Base-by-base conservation (phyloP, 53 echinoderm and acorn worm genomes). In the Hippasteria phrygiana region DNA sequence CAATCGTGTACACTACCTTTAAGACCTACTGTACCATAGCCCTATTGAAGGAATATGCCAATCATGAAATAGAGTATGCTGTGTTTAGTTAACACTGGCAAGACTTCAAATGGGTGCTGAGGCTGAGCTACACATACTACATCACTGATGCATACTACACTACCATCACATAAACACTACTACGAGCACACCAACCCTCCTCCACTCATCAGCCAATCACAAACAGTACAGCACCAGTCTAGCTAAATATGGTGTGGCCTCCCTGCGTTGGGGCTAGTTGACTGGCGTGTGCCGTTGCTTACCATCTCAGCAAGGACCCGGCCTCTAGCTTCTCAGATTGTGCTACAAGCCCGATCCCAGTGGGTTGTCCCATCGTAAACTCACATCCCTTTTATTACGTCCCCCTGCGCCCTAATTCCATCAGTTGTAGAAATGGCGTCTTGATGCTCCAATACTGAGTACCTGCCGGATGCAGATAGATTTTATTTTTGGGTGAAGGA, bases 371-470 rank as follows among this genome's bases (percentile, higher is more conserved):
- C 67, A 45, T 71, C 85, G 36, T 46, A 75, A 85, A 31, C 71
- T 43, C 35, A 24, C 36, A 46, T 70, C 85, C 65, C 43, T 45
- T 81, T 45, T 42, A 81, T 81, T 81, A 65, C 81, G 64, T 81
- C 81, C 85, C 85, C 85, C 85, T 85, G 85, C 48, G 85, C 70
- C 85, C 85, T 71, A 71, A 85, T 85, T 64, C 39, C 85, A 48
- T 54, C 85, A 85, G 85, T 85, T 71, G 85, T 85, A 50, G 71
- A 48, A 36, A 71, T 71, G 85, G 85, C 69, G 85, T 85, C 85
- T 51, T 69, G 51, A 85, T 85, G 70, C 69, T 83, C 66, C 46
- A 65, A 70, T 85, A 85, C 48, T 85, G 28, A n/a, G 22, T 82
- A 66, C 27, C 65, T 28, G 22, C n/a, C n/a, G 51, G 48, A 33